phyloP scores from a whole-genome alignment of 2,797 vertebrate species.

The Anableps anableps region DNA sequence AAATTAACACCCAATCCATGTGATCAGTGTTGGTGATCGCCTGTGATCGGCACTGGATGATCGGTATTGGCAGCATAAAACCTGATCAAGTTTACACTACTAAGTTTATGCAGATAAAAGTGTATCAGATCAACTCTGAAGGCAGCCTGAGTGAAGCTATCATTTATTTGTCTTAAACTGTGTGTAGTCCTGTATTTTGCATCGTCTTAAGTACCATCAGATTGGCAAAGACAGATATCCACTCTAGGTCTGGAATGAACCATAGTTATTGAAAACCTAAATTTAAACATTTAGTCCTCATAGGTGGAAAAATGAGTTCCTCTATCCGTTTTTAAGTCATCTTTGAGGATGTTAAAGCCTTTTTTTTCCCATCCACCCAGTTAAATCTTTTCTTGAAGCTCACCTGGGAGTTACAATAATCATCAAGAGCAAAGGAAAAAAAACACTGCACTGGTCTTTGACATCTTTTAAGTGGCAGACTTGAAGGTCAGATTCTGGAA shows the following conservation, averaged over 20 bases:
- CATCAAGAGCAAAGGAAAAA: neutral
- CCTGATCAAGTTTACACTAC: no score
- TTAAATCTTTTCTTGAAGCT: neutral
- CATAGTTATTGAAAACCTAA: neutral
- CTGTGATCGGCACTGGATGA: no score
- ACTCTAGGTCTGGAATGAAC: neutral
- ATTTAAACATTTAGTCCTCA: neutral
- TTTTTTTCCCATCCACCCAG: constrained; percentile 4
- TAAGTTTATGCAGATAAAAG: neutral
- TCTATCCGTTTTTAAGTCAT: neutral
- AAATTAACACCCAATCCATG: no score
- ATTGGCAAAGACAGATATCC: neutral
- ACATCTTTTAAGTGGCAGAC: neutral
- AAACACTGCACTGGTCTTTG: neutral
- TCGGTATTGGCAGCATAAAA: no score
- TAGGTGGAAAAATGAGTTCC: neutral
- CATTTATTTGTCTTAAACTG: neutral
- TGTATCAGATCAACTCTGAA: neutral
- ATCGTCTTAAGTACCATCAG: neutral
- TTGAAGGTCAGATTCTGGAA: neutral
- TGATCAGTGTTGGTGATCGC: no score
- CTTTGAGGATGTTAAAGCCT: neutral
- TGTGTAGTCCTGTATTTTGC: neutral
- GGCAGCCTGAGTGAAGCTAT: neutral
- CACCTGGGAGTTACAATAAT: neutral